phyloP scores from a whole-genome alignment of 2,888 invertebrate species.

The Conistra vaccinii region DNA sequence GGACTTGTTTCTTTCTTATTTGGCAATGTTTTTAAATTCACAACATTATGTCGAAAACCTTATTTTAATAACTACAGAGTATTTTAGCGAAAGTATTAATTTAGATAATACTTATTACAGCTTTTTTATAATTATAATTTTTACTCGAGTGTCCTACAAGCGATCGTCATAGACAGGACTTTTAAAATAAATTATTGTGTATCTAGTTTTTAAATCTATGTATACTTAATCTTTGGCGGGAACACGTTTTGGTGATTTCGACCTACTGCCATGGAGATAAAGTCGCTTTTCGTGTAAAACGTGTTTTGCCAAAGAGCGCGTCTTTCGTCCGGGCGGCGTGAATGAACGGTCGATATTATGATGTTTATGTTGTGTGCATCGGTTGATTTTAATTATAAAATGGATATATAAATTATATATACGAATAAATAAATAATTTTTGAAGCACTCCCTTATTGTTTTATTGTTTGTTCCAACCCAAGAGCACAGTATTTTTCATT shows the following conservation, averaged over 20 bases:
- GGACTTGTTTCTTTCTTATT: not conserved
- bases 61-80: conserved; percentile 70
- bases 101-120: conserved; percentile 75
- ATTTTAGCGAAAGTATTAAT: conserved; percentile 84
- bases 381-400: conserved; percentile 89
- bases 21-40: conserved; percentile 2
- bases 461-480: conserved; percentile 64
- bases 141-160: conserved; percentile 53
- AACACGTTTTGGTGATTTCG: conserved; percentile 57
- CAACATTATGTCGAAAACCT: conserved; percentile 68
- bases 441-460: conserved; percentile 86
- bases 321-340: conserved; percentile 71
- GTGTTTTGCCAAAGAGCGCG: conserved; percentile 66
- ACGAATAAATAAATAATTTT: conserved; percentile 90
- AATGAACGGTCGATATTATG: conserved; percentile 68
- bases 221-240: conserved; percentile 70
- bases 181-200: conserved; percentile 73
- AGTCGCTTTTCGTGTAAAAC: conserved; percentile 67
- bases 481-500: not conserved
- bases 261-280: conserved; percentile 76
- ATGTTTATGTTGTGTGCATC: conserved; percentile 87
- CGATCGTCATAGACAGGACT: conserved; percentile 64
- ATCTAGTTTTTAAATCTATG: conserved; percentile 70
- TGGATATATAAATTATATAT: conserved; percentile 91
- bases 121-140: conserved; percentile 72